A percentile compares a stretch with the other conserved stretches of the same genome.
These are phyloP conservation scores for Germaria angustata DNA, from an alignment of 2,888 invertebrate species.

Conservation along the genomic window DNA sequence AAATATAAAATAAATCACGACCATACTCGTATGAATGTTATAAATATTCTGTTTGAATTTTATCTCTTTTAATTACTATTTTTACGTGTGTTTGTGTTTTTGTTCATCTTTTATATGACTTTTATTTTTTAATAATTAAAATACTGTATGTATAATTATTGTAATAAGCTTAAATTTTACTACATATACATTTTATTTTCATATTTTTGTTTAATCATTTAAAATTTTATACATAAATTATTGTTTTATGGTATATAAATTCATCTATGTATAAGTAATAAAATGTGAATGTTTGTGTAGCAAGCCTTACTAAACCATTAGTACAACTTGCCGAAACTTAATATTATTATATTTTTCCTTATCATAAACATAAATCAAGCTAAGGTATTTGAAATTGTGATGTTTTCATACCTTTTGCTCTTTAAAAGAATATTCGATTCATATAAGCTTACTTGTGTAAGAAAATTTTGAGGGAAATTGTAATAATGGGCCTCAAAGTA, in stretches of 20 bases:
- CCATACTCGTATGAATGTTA: background rate
- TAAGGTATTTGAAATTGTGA: no score
- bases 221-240: background rate
- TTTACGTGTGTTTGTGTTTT: background rate
- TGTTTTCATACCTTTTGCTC: no score
- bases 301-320: no score
- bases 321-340: no score
- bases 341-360: no score
- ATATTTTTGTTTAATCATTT: background rate
- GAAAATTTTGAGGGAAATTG: no score
- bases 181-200: conserved; percentile 9
- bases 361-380: no score
- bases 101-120: background rate
- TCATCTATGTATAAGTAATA: background rate
- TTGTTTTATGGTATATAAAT: background rate
- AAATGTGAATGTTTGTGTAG: background rate
- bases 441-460: no score
- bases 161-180: conserved; percentile 19
- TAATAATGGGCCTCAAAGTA: no score
- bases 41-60: conserved; percentile 5
- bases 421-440: no score
- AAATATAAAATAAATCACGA: conserved; percentile 10
- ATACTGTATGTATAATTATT: conserved; percentile 32
- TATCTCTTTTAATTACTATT: conserved; percentile 7
- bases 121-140: conserved; percentile 19